These are phyloP conservation scores for Scrobipalpa atriplicella DNA, from an alignment of 2,888 invertebrate species.

Conservation along the genomic window DNA sequence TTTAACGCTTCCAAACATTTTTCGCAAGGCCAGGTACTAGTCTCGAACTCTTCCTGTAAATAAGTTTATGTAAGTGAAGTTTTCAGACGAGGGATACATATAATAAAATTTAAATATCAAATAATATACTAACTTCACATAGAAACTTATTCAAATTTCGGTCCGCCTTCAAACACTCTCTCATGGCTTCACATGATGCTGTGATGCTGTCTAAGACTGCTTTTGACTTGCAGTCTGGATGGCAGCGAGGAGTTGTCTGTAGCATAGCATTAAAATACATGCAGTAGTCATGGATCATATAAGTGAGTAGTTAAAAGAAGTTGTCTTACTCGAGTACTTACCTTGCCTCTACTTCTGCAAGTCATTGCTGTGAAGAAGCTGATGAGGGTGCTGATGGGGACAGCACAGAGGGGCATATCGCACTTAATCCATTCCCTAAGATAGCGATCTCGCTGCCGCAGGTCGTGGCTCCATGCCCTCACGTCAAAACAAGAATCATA, in stretches of 20 bases:
- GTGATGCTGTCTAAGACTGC: constrained; percentile 65
- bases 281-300: neutral
- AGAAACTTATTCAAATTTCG: constrained; percentile 64
- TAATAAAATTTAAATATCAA: neutral
- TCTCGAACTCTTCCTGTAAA: constrained; percentile 72
- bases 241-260: constrained; percentile 63
- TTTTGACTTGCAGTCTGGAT: constrained; percentile 70
- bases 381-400: constrained; percentile 56
- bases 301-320: too few relatives aligned
- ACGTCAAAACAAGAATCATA: constrained; percentile 79
- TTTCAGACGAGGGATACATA: too few relatives aligned
- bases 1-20: constrained; percentile 70
- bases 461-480: constrained; percentile 82
- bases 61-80: neutral
- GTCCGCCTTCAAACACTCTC: constrained; percentile 60
- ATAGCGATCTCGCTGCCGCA: constrained; percentile 50
- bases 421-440: constrained; percentile 74
- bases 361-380: constrained; percentile 59
- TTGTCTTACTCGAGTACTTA: constrained; percentile 39
- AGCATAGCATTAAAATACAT: constrained; percentile 20
- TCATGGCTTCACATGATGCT: constrained; percentile 63
- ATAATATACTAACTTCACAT: constrained; percentile 56
- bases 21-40: constrained; percentile 74
- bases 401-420: constrained; percentile 64
- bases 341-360: constrained; percentile 54